Evolutionary conservation across 2,113 vertebrate genomes (phyloP).

Genomic region (Naja naja): DNA sequence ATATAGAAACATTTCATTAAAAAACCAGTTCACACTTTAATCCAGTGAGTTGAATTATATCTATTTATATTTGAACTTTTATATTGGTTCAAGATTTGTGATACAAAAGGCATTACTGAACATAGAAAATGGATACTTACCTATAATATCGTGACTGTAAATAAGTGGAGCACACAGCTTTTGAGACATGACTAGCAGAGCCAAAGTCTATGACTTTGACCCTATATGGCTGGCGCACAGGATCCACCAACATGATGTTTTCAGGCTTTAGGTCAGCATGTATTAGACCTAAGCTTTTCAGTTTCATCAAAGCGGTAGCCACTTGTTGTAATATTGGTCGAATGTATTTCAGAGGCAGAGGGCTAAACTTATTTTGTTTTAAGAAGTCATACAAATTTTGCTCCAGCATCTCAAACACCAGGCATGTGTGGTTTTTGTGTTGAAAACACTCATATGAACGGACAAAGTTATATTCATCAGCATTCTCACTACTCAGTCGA

Average conservation of each 20-base stretch:
- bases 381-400: conserved; percentile 98
- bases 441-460: conserved; percentile 98
- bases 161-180: conserved; percentile 96
- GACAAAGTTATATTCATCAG: conserved; percentile 96
- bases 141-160: conserved; percentile 97
- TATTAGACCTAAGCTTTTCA: conserved; percentile 94
- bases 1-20: background rate
- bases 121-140: conserved; percentile 58
- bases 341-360: conserved; percentile 93
- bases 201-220: conserved; percentile 98
- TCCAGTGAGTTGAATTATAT: background rate
- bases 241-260: conserved; percentile 98
- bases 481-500: conserved; percentile 93
- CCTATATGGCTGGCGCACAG: conserved; percentile 89
- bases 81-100: background rate
- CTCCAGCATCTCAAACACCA: conserved; percentile 99
- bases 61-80: background rate
- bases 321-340: conserved; percentile 96
- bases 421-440: conserved; percentile 99
- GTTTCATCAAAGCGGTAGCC: conserved; percentile 93
- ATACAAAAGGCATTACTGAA: rapidly evolving
- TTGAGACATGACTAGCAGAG: conserved; percentile 95
- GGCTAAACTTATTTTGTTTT: conserved; percentile 99
- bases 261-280: conserved; percentile 96
- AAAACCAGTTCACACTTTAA: background rate